phyloP scores from a whole-genome alignment of 2,797 vertebrate species.

The Malacoraja senta region DNA sequence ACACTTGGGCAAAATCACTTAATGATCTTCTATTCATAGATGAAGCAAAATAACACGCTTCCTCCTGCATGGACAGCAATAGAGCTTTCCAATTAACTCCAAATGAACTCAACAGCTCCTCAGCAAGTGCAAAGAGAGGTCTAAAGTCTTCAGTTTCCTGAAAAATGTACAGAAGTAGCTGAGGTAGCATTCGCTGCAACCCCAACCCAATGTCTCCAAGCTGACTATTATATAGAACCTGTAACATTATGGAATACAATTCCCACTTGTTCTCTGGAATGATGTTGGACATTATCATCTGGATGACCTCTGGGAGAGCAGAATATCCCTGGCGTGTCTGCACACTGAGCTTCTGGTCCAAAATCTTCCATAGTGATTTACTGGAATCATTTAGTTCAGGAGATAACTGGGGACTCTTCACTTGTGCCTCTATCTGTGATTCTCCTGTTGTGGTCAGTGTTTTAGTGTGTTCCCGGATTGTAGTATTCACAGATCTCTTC shows the following conservation, averaged over 20 bases:
- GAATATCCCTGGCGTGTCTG: too few species aligned
- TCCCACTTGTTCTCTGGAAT: not conserved
- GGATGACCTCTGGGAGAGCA: not conserved
- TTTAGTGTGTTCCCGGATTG: not conserved
- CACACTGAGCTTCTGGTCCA: not conserved
- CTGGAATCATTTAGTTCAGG: not conserved
- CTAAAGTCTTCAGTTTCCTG: constrained; percentile 57
- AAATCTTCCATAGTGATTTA: not conserved
- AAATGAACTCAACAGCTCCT: constrained; percentile 49
- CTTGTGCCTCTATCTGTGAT: not conserved
- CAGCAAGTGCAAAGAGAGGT: constrained; percentile 54
- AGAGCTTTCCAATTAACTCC: constrained; percentile 47
- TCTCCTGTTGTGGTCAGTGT: too few species aligned
- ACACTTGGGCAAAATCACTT: constrained; percentile 41
- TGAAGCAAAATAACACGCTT: constrained; percentile 47
- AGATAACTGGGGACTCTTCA: not conserved
- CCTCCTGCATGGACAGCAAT: constrained; percentile 51
- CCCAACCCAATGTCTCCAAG: not conserved
- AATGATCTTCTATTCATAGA: not conserved
- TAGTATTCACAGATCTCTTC: not conserved
- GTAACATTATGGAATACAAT: not conserved
- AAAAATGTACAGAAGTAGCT: constrained; percentile 56
- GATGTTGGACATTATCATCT: not conserved
- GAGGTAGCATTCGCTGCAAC: constrained; percentile 50
- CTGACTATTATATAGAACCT: not conserved